A percentile compares a stretch with the other conserved stretches of the same genome.
Conservation (phyloP, 2,113 vertebrate genomes). For the Asarcornis scutulata region DNA sequence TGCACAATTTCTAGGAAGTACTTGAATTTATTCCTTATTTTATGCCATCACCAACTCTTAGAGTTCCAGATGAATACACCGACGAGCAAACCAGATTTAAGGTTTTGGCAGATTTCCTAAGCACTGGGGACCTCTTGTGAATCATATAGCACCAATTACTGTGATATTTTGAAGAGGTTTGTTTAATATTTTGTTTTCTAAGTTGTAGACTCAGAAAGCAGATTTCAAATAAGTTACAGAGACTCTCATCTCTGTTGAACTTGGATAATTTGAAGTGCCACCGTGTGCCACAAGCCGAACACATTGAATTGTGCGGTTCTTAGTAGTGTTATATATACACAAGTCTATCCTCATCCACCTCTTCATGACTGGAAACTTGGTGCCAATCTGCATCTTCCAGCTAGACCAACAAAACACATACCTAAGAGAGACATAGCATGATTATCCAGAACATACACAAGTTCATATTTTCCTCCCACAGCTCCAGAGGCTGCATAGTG, state of each 20-base stretch:
- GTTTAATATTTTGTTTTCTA: background rate
- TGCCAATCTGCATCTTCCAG: background rate
- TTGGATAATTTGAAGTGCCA: background rate
- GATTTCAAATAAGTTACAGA: background rate
- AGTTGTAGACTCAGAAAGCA: background rate
- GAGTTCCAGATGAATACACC: background rate
- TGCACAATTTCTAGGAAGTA: background rate
- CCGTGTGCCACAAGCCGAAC: background rate
- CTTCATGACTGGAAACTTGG: background rate
- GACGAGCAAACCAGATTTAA: background rate
- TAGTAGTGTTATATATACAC: background rate
- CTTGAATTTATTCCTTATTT: background rate
- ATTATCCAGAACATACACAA: slow-evolving; percentile 88
- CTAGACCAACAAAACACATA: slow-evolving; percentile 60
- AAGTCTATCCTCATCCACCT: background rate
- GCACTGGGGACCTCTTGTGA: background rate
- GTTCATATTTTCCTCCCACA: slow-evolving; percentile 88
- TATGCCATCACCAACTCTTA: background rate
- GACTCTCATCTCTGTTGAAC: background rate
- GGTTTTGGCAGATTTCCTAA: background rate
- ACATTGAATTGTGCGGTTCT: background rate
- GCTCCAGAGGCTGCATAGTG: slow-evolving; percentile 87
- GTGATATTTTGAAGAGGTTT: background rate
- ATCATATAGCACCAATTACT: background rate
- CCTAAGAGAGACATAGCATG: slow-evolving; percentile 67